phyloP scores from a whole-genome alignment of 2,113 vertebrate genomes.

The Oreocharis arfaki region DNA sequence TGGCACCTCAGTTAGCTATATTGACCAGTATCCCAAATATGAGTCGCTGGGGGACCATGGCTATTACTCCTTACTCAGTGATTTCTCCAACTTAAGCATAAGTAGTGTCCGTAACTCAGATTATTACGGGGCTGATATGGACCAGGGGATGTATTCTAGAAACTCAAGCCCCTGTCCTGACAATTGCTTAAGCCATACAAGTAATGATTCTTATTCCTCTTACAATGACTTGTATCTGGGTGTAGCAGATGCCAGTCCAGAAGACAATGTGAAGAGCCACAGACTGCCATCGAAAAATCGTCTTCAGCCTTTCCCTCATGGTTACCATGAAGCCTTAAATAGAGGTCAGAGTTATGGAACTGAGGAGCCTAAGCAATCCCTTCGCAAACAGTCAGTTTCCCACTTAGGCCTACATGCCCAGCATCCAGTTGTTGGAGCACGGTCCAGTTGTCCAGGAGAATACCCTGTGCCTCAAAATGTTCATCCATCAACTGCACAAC shows the following conservation, averaged over 20 bases:
- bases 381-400: constrained; percentile 84
- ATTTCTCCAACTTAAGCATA: constrained; percentile 94
- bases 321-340: constrained; percentile 90
- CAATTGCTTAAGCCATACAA: constrained; percentile 90
- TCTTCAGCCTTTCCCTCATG: constrained; percentile 89
- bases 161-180: constrained; percentile 89
- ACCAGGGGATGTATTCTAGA: constrained; percentile 83
- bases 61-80: constrained; percentile 94
- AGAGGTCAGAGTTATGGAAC: constrained; percentile 90
- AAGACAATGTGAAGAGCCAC: constrained; percentile 87
- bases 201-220: constrained; percentile 91
- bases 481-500: constrained; percentile 82
- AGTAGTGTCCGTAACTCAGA: constrained; percentile 89
- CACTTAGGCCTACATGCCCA: constrained; percentile 87
- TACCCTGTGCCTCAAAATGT: constrained; percentile 84
- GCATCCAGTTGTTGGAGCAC: constrained; percentile 81
- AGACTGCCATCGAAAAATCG: constrained; percentile 82
- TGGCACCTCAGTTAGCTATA: constrained; percentile 87
- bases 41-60: constrained; percentile 93
- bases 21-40: constrained; percentile 92
- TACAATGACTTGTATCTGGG: constrained; percentile 92
- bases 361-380: constrained; percentile 89
- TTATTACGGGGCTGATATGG: constrained; percentile 90
- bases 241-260: constrained; percentile 85
- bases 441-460: constrained; percentile 92